A percentile compares a stretch with the other conserved stretches of the same genome.
phyloP scores from a whole-genome alignment of 1,140 invertebrate species.

The Lordiphosa mommai region DNA sequence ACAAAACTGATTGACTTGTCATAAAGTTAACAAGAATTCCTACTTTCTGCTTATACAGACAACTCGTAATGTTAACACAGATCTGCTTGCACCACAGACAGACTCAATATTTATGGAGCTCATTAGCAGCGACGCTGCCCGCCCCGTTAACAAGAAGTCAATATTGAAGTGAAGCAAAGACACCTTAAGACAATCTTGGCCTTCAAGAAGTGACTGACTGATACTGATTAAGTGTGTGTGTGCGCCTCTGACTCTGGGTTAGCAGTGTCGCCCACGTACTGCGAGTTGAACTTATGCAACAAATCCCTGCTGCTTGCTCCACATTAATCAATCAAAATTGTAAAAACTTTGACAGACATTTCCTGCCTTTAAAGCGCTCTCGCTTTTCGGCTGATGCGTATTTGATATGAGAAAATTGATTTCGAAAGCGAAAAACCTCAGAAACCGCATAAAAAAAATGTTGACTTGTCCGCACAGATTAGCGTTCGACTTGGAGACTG shows the following conservation, averaged over 20 bases:
- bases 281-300: constrained; percentile 52
- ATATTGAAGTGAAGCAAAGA: constrained; percentile 21
- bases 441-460: constrained; percentile 45
- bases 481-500: constrained; percentile 22
- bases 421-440: constrained; percentile 63
- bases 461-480: constrained; percentile 48
- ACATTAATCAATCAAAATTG: constrained; percentile 53
- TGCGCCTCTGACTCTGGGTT: constrained; percentile 38
- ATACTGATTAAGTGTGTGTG: not conserved
- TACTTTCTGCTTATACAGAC: too few relatives aligned
- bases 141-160: constrained; percentile 54
- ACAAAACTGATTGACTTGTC: constrained; percentile 44
- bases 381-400: constrained; percentile 50
- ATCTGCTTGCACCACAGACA: constrained; percentile 24
- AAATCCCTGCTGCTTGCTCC: constrained; percentile 33
- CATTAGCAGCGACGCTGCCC: constrained; percentile 40
- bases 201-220: constrained; percentile 43
- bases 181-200: constrained; percentile 55
- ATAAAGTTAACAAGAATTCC: constrained; percentile 29
- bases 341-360: constrained; percentile 60
- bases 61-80: constrained; percentile 39
- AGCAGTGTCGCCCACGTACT: constrained; percentile 34
- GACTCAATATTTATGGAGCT: constrained; percentile 60
- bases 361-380: constrained; percentile 44
- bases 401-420: constrained; percentile 61